These are phyloP conservation scores for Gandaritis pyraliata DNA, from an alignment of 2,888 invertebrate species.

Conservation along the genomic window DNA sequence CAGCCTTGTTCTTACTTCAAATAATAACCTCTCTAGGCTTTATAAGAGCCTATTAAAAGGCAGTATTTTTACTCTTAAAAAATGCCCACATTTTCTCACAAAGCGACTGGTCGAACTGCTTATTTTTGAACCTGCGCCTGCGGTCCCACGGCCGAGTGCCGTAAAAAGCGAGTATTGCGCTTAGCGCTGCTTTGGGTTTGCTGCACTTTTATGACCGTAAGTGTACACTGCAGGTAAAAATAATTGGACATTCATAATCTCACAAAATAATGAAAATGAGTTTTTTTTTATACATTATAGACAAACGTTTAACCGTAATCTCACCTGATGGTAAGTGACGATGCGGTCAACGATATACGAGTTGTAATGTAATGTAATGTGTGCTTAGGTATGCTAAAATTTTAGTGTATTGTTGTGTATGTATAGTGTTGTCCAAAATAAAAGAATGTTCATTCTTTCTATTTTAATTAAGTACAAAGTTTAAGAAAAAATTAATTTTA, in stretches of 20 bases:
- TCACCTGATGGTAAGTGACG: too few species aligned
- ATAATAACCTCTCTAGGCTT: background rate
- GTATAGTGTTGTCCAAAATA: too few species aligned
- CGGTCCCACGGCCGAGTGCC: constrained; percentile 56
- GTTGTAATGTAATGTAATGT: too few species aligned
- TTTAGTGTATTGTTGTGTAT: too few species aligned
- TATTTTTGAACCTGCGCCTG: constrained; percentile 51
- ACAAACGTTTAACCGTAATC: too few species aligned
- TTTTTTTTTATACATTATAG: too few species aligned
- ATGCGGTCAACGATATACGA: too few species aligned
- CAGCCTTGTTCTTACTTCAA: background rate
- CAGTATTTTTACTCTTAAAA: constrained; percentile 21
- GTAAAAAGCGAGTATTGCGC: constrained; percentile 61
- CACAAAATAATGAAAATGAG: too few species aligned
- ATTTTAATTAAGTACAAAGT: too few species aligned
- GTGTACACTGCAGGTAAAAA: constrained; percentile 39
- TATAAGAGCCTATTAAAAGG: constrained; percentile 12
- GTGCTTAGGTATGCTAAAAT: too few species aligned
- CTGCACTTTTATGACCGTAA: constrained; percentile 52
- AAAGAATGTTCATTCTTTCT: too few species aligned
- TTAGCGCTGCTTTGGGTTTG: constrained; percentile 44
- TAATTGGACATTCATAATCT: background rate
- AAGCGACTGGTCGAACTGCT: constrained; percentile 36
- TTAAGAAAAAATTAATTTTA: too few species aligned
- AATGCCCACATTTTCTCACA: constrained; percentile 27